Conservation (phyloP, 2,888 invertebrate species). For the Eurytoma adleriae region DNA sequence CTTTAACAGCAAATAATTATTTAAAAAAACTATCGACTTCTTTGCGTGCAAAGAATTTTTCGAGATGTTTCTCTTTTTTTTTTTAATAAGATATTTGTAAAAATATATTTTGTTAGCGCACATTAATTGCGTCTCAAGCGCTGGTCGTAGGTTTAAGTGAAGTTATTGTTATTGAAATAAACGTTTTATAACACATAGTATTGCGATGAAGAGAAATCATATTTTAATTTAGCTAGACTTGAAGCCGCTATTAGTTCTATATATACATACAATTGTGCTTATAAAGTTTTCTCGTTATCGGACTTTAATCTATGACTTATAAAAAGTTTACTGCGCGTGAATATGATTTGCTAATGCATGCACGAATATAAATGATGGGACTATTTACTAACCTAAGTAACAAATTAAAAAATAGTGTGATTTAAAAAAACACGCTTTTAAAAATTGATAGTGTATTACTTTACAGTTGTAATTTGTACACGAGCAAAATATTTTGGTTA, state of each 20-base stretch:
- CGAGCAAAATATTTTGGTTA: conserved; percentile 27
- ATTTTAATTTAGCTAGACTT: conserved; percentile 32
- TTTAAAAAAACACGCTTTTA: neutral
- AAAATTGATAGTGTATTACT: neutral
- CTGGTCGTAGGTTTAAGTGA: conserved; percentile 38
- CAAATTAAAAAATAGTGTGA: conserved; percentile 22
- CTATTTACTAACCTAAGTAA: conserved; percentile 15
- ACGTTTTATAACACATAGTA: conserved; percentile 39
- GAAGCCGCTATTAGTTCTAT: conserved; percentile 15
- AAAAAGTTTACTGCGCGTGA: conserved; percentile 7
- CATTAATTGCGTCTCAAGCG: conserved; percentile 36
- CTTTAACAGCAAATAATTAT: conserved; percentile 42
- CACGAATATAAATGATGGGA: conserved; percentile 4
- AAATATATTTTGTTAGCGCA: conserved; percentile 41
- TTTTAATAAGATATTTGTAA: conserved; percentile 34
- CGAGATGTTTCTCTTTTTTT: conserved; percentile 23
- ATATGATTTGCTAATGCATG: conserved; percentile 30
- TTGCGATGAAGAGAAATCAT: conserved; percentile 26
- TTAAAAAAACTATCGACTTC: conserved; percentile 31
- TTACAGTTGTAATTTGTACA: conserved; percentile 1
- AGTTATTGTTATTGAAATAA: conserved; percentile 46
- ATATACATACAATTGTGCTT: conserved; percentile 11
- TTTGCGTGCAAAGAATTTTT: conserved; percentile 39
- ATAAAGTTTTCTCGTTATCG: conserved; percentile 25
- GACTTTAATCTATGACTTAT: conserved; percentile 19